phyloP scores from a whole-genome alignment of 2,888 invertebrate species.

The Macaria liturata region DNA sequence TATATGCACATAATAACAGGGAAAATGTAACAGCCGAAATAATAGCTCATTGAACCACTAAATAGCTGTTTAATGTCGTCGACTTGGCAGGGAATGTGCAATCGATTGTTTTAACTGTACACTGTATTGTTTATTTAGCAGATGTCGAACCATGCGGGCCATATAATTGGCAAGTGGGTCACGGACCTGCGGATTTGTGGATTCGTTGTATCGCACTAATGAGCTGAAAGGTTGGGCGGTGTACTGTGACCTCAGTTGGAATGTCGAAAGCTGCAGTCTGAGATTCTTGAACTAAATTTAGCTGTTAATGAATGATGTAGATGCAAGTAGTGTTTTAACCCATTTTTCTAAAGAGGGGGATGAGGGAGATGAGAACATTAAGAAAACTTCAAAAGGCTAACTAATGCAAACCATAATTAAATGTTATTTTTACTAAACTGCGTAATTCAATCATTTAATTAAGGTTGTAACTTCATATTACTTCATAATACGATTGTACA shows the following conservation, averaged over 20 bases:
- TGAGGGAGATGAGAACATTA: no score
- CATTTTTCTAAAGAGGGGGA: no score
- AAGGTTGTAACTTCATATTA: no score
- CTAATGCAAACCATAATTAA: no score
- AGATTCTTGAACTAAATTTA: no score
- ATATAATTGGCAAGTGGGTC: constrained; percentile 50
- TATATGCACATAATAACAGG: background rate
- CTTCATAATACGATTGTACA: no score
- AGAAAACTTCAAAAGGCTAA: no score
- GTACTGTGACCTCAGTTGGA: constrained; percentile 11
- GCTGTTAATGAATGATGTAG: no score
- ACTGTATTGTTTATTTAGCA: constrained; percentile 41
- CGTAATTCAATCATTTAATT: no score
- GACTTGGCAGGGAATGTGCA: constrained; percentile 49
- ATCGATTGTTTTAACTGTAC: constrained; percentile 46
- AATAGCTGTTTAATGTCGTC: constrained; percentile 45
- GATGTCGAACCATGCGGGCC: constrained; percentile 45
- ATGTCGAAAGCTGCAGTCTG: constrained; percentile 8
- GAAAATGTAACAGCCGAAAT: constrained; percentile 12
- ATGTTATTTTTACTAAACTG: no score
- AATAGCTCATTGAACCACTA: constrained; percentile 35
- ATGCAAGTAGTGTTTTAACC: no score
- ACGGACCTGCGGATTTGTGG: constrained; percentile 37
- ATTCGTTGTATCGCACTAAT: constrained; percentile 23
- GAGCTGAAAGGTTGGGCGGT: constrained; percentile 8